Evolutionary conservation across 2,113 vertebrate species (phyloP).

Genomic region (Amblyornis subalaris): DNA sequence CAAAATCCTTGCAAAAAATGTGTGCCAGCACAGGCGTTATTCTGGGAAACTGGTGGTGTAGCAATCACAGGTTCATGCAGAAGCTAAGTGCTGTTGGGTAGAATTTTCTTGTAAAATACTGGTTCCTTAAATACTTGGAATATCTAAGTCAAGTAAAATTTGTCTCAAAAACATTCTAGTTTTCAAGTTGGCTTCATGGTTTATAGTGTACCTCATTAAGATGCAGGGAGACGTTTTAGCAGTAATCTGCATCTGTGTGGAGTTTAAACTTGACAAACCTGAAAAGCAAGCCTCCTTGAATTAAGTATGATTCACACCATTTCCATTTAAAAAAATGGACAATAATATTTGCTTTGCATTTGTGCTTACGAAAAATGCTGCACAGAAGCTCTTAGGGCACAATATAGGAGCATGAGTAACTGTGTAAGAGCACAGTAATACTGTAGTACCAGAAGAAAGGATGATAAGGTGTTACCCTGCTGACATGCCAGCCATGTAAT

Average conservation of each 20-base stretch:
- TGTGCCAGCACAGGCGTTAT: not conserved
- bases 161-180: not conserved
- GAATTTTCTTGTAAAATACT: not conserved
- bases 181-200: constrained; percentile 5
- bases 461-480: not conserved
- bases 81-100: not conserved
- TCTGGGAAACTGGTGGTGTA: not conserved
- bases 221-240: constrained; percentile 48
- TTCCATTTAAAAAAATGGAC: constrained; percentile 46
- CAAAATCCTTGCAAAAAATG: not conserved
- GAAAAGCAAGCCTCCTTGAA: constrained; percentile 39
- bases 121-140: not conserved
- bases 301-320: constrained; percentile 46
- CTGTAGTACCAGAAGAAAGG: not conserved
- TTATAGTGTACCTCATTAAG: constrained; percentile 26
- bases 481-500: not conserved
- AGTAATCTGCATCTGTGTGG: constrained; percentile 56
- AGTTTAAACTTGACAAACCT: constrained; percentile 57
- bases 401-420: not conserved
- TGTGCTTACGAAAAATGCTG: not conserved
- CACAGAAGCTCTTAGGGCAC: not conserved
- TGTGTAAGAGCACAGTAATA: not conserved
- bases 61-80: not conserved
- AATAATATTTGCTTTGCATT: constrained; percentile 9
- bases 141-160: not conserved